Percentiles rank a stretch among this genome's conserved stretches.
Evolutionary conservation across 2,797 vertebrate genomes (phyloP).

Genomic region (Neostethus bicornis): DNA sequence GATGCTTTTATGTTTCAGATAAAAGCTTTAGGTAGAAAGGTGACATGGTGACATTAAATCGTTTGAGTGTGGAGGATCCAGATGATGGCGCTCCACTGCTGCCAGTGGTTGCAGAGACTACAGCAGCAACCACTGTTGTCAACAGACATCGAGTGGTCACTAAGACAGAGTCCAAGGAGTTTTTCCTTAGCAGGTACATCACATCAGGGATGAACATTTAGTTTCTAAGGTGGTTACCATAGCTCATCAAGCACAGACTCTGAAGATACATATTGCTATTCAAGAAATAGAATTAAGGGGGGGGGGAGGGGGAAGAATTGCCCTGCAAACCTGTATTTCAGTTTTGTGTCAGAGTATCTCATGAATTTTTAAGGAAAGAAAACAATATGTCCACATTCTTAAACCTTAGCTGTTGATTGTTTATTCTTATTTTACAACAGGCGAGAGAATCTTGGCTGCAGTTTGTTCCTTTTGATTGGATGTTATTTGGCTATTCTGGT

Average conservation of each 20-base stretch:
- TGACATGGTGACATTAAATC: slow-evolving; percentile 69
- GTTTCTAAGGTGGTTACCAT: not conserved
- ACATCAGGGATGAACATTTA: not conserved
- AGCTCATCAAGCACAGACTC: not conserved
- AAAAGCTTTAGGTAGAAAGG: not conserved
- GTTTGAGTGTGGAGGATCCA: slow-evolving; percentile 62
- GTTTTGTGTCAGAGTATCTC: not conserved
- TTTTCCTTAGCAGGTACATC: slow-evolving; percentile 73
- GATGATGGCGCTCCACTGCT: slow-evolving; percentile 55
- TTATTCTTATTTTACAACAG: slow-evolving; percentile 43
- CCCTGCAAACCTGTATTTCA: not conserved
- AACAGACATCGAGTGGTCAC: slow-evolving; percentile 19
- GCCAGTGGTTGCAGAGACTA: slow-evolving; percentile 50
- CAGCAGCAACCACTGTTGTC: slow-evolving; percentile 15
- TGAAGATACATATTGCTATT: not conserved
- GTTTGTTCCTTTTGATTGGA: slow-evolving; percentile 71
- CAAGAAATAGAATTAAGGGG: not conserved
- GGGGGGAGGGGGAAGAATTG: not conserved
- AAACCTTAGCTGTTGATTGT: too few species aligned
- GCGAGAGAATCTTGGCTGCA: slow-evolving; percentile 68
- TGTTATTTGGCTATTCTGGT: slow-evolving; percentile 77
- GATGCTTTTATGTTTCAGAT: slow-evolving; percentile 27
- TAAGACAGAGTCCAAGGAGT: slow-evolving; percentile 46
- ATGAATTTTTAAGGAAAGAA: not conserved
- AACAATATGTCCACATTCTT: not conserved